phyloP scores from a whole-genome alignment of 2,797 vertebrate genomes.

The Numenius phaeopus region DNA sequence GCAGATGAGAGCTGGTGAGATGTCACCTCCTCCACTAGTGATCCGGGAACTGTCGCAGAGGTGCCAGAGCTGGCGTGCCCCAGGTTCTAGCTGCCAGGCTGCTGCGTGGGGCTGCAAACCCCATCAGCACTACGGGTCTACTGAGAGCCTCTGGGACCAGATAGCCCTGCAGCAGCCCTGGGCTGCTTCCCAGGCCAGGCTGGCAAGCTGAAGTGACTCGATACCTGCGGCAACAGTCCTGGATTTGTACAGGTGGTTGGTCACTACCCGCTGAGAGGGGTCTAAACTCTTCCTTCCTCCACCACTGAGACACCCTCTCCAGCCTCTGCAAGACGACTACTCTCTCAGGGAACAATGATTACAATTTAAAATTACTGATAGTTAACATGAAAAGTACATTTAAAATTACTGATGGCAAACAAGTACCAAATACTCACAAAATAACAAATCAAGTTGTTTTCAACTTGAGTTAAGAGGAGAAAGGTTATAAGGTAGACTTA shows the following conservation, averaged over 20 bases:
- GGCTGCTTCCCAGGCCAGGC: background rate
- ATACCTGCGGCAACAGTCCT: background rate
- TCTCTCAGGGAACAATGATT: background rate
- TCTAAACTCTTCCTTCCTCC: background rate
- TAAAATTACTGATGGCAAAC: background rate
- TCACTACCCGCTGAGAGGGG: rapidly evolving
- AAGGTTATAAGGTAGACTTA: slow-evolving; percentile 84
- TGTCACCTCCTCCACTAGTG: background rate
- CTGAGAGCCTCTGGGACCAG: background rate
- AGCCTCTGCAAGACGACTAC: background rate
- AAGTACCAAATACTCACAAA: background rate
- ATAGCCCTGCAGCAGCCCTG: rapidly evolving
- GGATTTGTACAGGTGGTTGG: rapidly evolving
- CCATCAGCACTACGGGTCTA: rapidly evolving
- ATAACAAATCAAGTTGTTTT: background rate
- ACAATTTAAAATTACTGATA: background rate
- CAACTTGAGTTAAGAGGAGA: background rate
- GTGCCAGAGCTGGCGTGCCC: background rate
- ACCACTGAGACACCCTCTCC: no score
- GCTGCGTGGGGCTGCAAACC: background rate
- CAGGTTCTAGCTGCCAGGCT: background rate
- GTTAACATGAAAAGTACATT: background rate
- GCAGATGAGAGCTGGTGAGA: background rate
- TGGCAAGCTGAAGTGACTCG: background rate
- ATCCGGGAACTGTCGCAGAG: background rate